Conservation (phyloP, 1,140 invertebrate species). For the Drosophila funebris region DNA sequence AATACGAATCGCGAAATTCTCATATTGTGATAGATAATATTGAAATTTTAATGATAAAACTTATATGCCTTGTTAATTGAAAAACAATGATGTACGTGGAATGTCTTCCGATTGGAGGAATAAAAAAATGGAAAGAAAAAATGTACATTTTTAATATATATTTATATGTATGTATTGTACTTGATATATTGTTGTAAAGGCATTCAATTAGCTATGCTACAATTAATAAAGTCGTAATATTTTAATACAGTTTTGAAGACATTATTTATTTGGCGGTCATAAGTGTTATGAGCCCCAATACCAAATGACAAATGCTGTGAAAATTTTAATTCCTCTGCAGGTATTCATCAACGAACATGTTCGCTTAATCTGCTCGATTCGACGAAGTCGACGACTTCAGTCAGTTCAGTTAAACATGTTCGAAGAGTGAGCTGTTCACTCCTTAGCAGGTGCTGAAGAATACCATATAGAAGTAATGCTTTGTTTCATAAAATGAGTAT, state of each 20-base stretch:
- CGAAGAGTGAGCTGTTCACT: too few relatives aligned
- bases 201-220: slow-evolving; percentile 61
- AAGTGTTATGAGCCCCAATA: too few relatives aligned
- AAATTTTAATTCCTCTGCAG: background rate
- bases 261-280: background rate
- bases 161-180: slow-evolving; percentile 56
- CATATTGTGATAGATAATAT: slow-evolving; percentile 82
- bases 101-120: slow-evolving; percentile 47
- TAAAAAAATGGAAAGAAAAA: slow-evolving; percentile 13
- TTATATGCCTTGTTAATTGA: slow-evolving; percentile 66
- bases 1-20: slow-evolving; percentile 49
- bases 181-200: slow-evolving; percentile 71
- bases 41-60: slow-evolving; percentile 62
- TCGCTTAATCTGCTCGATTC: too few relatives aligned
- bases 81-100: slow-evolving; percentile 47
- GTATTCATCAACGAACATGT: too few relatives aligned
- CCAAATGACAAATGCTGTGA: too few relatives aligned
- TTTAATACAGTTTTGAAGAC: slow-evolving; percentile 23
- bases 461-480: too few relatives aligned
- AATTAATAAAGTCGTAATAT: slow-evolving; percentile 77
- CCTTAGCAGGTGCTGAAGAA: too few relatives aligned
- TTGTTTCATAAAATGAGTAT: too few relatives aligned
- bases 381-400: too few relatives aligned
- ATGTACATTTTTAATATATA: slow-evolving; percentile 46
- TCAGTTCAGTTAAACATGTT: too few relatives aligned